Percentiles rank a stretch among this genome's conserved stretches.
Evolutionary conservation across 2,113 vertebrate genomes (phyloP).

Genomic region (Mus musculus): GRCm39 chr2:58999501-59000000

Average conservation of each 20-base stretch:
- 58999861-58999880: conserved; percentile 56
- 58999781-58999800: conserved; percentile 4
- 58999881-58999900: conserved; percentile 36
- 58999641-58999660: conserved; percentile 42
- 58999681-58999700: conserved; percentile 5
- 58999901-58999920: conserved; percentile 54
- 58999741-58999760: conserved; percentile 38
- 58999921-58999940: conserved; percentile 53
- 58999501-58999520: conserved; percentile 44
- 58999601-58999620: neutral
- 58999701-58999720: conserved; percentile 52
- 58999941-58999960: conserved; percentile 71
- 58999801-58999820: neutral
- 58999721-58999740: conserved; percentile 45
- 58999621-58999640: conserved; percentile 33
- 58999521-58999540: conserved; percentile 32
- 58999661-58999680: conserved; percentile 51
- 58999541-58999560: neutral
- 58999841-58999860: conserved; percentile 52
- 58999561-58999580: neutral
- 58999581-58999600: neutral
- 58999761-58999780: conserved; percentile 60
- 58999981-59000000: conserved; percentile 70
- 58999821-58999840: neutral
- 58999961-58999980: conserved; percentile 59